phyloP scores from a whole-genome alignment of 1,140 invertebrate genomes.

The Mercenaria mercenaria region DNA sequence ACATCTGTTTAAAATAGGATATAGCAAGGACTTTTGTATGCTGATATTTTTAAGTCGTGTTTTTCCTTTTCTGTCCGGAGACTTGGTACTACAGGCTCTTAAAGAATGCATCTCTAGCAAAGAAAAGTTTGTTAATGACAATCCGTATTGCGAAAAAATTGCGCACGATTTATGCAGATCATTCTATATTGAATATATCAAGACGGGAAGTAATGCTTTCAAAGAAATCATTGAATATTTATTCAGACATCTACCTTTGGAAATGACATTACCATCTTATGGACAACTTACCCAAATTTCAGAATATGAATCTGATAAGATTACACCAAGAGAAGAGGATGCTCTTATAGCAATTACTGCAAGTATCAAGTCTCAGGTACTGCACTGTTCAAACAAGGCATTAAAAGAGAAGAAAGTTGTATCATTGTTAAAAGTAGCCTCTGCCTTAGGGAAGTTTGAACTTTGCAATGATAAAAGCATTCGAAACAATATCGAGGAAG shows the following conservation, averaged over 20 bases:
- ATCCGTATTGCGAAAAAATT: not conserved
- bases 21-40: not conserved
- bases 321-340: not conserved
- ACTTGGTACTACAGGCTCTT: not conserved
- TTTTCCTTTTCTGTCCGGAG: not conserved
- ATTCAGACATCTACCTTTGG: not conserved
- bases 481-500: not conserved
- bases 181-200: not conserved
- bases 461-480: not conserved
- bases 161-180: not conserved
- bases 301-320: not conserved
- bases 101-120: not conserved
- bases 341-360: not conserved
- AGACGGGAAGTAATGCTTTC: not conserved
- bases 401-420: not conserved
- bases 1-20: not conserved
- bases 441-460: not conserved
- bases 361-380: not conserved
- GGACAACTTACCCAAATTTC: not conserved
- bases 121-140: not conserved
- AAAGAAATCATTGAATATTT: not conserved
- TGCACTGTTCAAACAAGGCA: not conserved
- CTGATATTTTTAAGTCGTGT: not conserved
- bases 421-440: not conserved
- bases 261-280: not conserved